Base-by-base conservation (phyloP, 92 coral and sea anemone species). In the Porites evermanni region DNA sequence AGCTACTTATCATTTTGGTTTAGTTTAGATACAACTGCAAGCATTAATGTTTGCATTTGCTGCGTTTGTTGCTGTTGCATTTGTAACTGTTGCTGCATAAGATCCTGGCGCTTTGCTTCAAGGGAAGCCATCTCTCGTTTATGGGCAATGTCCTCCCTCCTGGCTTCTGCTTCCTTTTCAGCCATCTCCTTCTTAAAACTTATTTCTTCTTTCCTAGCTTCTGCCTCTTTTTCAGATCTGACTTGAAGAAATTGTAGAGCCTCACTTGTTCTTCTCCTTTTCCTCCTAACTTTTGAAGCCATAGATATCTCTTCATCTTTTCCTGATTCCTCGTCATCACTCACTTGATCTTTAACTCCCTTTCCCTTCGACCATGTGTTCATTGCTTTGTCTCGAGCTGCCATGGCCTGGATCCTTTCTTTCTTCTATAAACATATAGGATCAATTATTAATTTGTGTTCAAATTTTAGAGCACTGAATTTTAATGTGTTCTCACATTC, bases 391-490 rank as follows among this genome's bases (percentile, higher is more conserved):
- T 86, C 79, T 59, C 88, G 66, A 66, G 58, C 58, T 7, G 24
- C 72, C 53, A 90, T 64, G 9, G 90, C 91, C 64, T 86, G 75
- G 59, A 58, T 56, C 67, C 91, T 90, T 73, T 89, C 81, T 24
- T 44, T 77, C 77, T 86, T 71, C 75, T 80, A 14, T 4, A 75
- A 53, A 26, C 32, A 26, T 26, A 26, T 26, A 26, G 32, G 32
- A 26, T 26, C 32, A 26, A 26, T 26, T 26, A 26, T 26, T 2
- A 26, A 26, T 26, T 26, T 26, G 32, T 26, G 32, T 26, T 26
- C 32, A 1, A 0, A 26, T 26, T 26, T 26, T 26, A 26, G 0
- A 26, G 32, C 32, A 26, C 32, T 26, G 2, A 26, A 26, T 26
- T 26, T 26, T 26, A 26, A 26, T 26, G 29, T 26, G 32, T 26